These are phyloP conservation scores for Furnarius figulus DNA, from an alignment of 2,113 vertebrate genomes.

Conservation along the genomic window DNA sequence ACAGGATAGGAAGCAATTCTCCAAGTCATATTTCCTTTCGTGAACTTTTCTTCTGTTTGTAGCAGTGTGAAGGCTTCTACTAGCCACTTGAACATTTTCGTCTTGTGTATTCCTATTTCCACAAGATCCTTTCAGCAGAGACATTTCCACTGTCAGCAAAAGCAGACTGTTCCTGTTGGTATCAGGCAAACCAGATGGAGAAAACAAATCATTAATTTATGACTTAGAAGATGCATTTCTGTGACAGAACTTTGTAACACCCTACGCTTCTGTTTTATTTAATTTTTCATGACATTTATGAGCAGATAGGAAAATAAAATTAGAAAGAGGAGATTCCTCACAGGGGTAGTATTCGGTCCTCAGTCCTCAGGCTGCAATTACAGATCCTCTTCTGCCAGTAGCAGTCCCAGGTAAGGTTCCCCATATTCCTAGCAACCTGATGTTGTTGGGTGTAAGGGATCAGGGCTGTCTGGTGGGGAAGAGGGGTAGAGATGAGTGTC, in stretches of 20 bases:
- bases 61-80: background rate
- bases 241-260: background rate
- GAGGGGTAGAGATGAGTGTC: background rate
- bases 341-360: background rate
- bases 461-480: background rate
- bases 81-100: background rate
- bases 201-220: slow-evolving; percentile 41
- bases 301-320: slow-evolving; percentile 24
- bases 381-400: background rate
- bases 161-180: background rate
- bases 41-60: background rate
- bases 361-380: background rate
- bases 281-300: background rate
- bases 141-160: slow-evolving; percentile 7
- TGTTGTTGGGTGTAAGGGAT: background rate
- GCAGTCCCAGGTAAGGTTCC: background rate
- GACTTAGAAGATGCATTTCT: background rate
- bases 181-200: background rate
- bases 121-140: background rate
- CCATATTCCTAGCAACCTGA: background rate
- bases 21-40: background rate
- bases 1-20: background rate
- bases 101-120: background rate
- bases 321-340: slow-evolving; percentile 34
- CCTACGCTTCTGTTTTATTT: background rate